Base-by-base conservation (phyloP, 1,140 invertebrate species). In the Chrysopa pallens region DNA sequence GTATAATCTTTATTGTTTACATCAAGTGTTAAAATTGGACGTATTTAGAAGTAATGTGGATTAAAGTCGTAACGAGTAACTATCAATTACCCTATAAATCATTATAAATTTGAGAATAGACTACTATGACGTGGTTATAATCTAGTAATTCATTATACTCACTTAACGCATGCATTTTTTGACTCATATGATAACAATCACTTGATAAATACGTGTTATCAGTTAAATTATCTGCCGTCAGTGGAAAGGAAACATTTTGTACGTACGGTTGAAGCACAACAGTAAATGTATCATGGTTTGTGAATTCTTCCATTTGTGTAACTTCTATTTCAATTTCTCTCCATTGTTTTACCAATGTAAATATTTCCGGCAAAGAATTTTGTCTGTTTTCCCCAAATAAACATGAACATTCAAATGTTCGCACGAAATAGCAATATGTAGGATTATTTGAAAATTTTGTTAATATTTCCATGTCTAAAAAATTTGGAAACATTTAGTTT, bases 121-220 rank as follows among this genome's bases (percentile, higher is more conserved):
- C n/a, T n/a, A n/a, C n/a, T n/a, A n/a, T n/a, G n/a, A n/a, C n/a
- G n/a, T n/a, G n/a, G n/a, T n/a, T n/a, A n/a, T n/a, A n/a, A n/a
- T n/a, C n/a, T n/a, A n/a, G n/a, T n/a, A n/a, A n/a, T n/a, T n/a
- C n/a, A n/a, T n/a, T 23, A 39, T 37, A 54, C 56, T 61, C 55
- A 73, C 69, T 63, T 54, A 53, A 56, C 2, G 74, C 67, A 46
- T 81, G 70, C 6, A 64, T 64, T 41, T 72, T 73, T 50, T 78
- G 72, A 51, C 73, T 80, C 1, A 76, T 63, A 51, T 84, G 81
- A 49, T 76, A 84, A 62, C 80, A 83, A 55, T 84, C 80, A 7
- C 60, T 58, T 2, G 77, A 69, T 31, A 82, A 64, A 52, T 69
- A 76, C 2, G 67, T 60, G 37, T 69, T 62, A 56, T 84, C 78